Evolutionary conservation across 2,113 vertebrate genomes (phyloP).

Genomic region (Gopherus flavomarginatus): DNA sequence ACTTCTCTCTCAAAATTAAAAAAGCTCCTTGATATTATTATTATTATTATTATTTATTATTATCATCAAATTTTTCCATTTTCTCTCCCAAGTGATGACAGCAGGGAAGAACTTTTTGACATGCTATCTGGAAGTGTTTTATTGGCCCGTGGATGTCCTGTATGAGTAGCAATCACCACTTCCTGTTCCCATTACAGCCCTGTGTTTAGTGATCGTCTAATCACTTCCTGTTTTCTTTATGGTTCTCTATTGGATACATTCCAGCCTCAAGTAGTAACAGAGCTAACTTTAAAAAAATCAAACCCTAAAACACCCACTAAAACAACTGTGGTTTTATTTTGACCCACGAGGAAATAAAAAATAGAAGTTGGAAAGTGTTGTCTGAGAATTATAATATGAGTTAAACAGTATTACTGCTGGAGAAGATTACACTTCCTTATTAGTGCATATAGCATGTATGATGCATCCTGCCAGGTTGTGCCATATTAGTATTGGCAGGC

Average conservation of each 20-base stretch:
- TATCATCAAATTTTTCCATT: neutral
- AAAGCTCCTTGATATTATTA: neutral
- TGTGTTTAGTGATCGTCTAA: neutral
- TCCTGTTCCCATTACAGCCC: neutral
- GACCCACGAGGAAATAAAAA: neutral
- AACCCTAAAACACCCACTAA: neutral
- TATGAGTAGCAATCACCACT: neutral
- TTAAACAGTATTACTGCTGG: neutral
- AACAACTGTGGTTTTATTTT: neutral
- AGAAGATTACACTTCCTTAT: constrained; percentile 4
- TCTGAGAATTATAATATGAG: neutral
- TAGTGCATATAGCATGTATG: constrained; percentile 11
- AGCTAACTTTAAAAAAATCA: neutral
- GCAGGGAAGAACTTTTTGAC: neutral
- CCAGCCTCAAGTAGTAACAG: neutral
- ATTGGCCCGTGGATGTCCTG: rapidly evolving
- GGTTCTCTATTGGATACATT: neutral
- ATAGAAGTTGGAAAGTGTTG: neutral
- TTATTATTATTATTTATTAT: too few species aligned
- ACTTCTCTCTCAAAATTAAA: neutral
- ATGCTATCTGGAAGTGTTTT: neutral
- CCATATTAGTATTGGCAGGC: neutral
- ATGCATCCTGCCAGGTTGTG: constrained; percentile 15
- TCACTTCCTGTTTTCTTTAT: neutral
- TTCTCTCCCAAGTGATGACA: neutral